phyloP scores from a whole-genome alignment of 1,140 invertebrate genomes.

The Bombus soroeensis region DNA sequence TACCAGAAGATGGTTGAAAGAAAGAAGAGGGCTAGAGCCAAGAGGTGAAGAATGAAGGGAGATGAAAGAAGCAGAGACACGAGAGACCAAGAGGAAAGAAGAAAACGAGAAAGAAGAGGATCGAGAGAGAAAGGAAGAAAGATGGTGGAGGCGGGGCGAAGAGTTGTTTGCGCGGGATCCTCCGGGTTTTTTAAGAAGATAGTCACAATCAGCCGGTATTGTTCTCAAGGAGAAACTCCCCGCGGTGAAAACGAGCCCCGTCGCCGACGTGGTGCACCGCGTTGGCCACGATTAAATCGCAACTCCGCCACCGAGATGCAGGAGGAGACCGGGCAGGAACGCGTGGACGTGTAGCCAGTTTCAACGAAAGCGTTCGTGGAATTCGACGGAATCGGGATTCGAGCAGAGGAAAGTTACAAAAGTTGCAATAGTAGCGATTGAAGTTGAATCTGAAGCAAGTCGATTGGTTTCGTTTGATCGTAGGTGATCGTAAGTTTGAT shows the following conservation, averaged over 20 bases:
- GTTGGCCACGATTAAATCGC: constrained; percentile 20
- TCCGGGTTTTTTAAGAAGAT: constrained; percentile 67
- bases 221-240: constrained; percentile 72
- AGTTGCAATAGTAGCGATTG: background rate
- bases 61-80: background rate
- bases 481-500: no score
- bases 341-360: background rate
- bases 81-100: background rate
- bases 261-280: constrained; percentile 60
- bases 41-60: background rate
- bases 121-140: background rate
- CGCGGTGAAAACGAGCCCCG: constrained; percentile 74
- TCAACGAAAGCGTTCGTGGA: background rate
- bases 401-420: no score
- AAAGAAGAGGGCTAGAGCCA: background rate
- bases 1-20: background rate
- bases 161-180: constrained; percentile 25
- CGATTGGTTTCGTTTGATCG: background rate
- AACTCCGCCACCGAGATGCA: constrained; percentile 8
- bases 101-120: background rate
- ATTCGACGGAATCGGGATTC: background rate
- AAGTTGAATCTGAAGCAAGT: background rate
- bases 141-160: constrained; percentile 7
- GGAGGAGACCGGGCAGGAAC: constrained; percentile 1
- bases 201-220: constrained; percentile 77